Evolutionary conservation across 2,888 invertebrate genomes (phyloP).

Genomic region (Automeris io): DNA sequence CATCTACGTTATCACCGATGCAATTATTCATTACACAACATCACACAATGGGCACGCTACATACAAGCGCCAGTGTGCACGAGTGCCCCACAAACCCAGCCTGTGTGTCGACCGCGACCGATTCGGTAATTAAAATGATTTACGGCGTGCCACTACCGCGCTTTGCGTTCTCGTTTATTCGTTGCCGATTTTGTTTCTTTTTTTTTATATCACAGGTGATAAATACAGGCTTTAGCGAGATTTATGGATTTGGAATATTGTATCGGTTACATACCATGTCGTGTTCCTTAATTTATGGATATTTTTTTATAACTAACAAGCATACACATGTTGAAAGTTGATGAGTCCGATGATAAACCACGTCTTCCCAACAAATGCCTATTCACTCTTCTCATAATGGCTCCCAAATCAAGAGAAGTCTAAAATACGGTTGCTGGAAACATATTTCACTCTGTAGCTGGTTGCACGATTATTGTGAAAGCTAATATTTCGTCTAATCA

Average conservation of each 20-base stretch:
- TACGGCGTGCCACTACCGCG: constrained; percentile 9
- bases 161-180: background rate
- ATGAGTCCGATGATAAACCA: too few relatives aligned
- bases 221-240: background rate
- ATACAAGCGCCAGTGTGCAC: constrained; percentile 24
- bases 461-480: too few relatives aligned
- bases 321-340: too few relatives aligned
- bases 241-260: background rate
- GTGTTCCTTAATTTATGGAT: too few relatives aligned
- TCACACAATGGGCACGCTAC: constrained; percentile 27
- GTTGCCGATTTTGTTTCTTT: background rate
- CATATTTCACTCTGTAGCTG: too few relatives aligned
- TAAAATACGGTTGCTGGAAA: too few relatives aligned
- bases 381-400: too few relatives aligned
- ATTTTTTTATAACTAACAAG: too few relatives aligned
- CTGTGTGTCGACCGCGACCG: constrained; percentile 20
- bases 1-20: constrained; percentile 18
- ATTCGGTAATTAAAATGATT: constrained; percentile 16
- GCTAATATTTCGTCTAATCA: too few relatives aligned
- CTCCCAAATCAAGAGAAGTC: too few relatives aligned
- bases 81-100: constrained; percentile 54
- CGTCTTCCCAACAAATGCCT: too few relatives aligned
- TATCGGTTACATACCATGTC: too few relatives aligned
- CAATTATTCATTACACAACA: constrained; percentile 54
- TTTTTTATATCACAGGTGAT: background rate